Evolutionary conservation across 2,797 vertebrate species (phyloP), one percentile per base, ranked within the genome.

Genomic region (Miichthys miiuy): DNA sequence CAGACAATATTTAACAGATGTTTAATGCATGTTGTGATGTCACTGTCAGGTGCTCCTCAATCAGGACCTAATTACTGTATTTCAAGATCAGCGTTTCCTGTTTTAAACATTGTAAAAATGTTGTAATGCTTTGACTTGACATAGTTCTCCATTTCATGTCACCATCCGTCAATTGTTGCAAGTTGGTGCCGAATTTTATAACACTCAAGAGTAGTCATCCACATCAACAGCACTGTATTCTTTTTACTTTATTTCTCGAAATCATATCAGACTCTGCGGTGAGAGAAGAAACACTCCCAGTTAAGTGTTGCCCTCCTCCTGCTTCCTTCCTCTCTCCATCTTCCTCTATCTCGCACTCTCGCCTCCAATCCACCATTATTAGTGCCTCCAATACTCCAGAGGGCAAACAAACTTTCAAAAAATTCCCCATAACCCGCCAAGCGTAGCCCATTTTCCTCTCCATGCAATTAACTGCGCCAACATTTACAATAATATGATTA

Each of bases 401-500:
- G 95, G 96, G 96, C 96, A 95, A 96, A 96, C 95, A 94, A 98
- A 97, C 96, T 98, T 98, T 97, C 93, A 95, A 91, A 97, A 97
- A 98, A 97, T 97, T 97, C 96, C 97, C 96, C 96, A 96, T 94
- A 93, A 95, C 92, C 96, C 94, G 87, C 95, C 95, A 95, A 97
- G 97, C 95, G 89, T 96, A 97, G 97, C 97, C 97, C 97, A 98
- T 99, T 99, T 98, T 96, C 97, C 95, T 98, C 97, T 96, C 96
- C 95, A 97, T 96, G 96, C 98, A 99, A 99, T 99, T 99, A 99
- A 98, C 96, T 91, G 96, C 96, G 91, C 96, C 97, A 97, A 98
- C 98, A 99, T 99, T 99, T 98, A 98, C 97, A 97, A 98, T 95
- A 97, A 98, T 99, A 99, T 98, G 97, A 98, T 99, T 99, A 98